Base-by-base conservation (phyloP, 1,140 invertebrate genomes). In the Nixonia krombeini region DNA sequence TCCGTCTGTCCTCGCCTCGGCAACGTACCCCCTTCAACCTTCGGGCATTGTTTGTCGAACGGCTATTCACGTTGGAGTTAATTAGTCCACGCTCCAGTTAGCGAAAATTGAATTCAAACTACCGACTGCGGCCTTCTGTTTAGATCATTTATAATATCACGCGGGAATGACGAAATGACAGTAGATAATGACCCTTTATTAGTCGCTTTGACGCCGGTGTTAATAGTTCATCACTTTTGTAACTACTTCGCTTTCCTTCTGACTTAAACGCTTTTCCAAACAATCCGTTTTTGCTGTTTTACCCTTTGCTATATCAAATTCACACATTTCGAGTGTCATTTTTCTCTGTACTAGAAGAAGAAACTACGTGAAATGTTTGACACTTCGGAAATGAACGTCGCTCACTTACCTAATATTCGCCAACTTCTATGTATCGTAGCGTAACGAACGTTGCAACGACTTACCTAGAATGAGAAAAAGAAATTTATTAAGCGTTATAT, bases 61-160 rank as follows among this genome's bases (percentile, higher is more conserved):
- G 62, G 52, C 68, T 64, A 71, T 76, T 77, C 70, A 69, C 57
- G 57, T 66, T 53, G 71, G 51, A 73, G 70, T 78, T 83, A 82
- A 82, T 82, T 82, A 80, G 74, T 78, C 71, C 73, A 75, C 72
- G 76, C 73, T 77, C 73, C 70, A 81, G 75, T 81, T 82, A 74
- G 66, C 59, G 72, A 76, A 78, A 76, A 82, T 80, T 80, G 66
- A 83, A 81, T 78, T 63, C 18, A 53, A 72, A 68, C 68, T 42
- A 52, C 40, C 25, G 40, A 53, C 21, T 70, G 26, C 31, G 31
- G 37, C 28, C 23, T 38, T 17, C 46, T 35, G 28, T 56, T 64
- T 64, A 40, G 25, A 25, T 18, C 51, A 64, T 64, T 56, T 51
- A 64, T 64, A 56, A 52, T 35, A 17, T 17, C 18, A 17, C 21